Base-by-base conservation (phyloP, 2,113 vertebrate species). In the Diglossa brunneiventris region DNA sequence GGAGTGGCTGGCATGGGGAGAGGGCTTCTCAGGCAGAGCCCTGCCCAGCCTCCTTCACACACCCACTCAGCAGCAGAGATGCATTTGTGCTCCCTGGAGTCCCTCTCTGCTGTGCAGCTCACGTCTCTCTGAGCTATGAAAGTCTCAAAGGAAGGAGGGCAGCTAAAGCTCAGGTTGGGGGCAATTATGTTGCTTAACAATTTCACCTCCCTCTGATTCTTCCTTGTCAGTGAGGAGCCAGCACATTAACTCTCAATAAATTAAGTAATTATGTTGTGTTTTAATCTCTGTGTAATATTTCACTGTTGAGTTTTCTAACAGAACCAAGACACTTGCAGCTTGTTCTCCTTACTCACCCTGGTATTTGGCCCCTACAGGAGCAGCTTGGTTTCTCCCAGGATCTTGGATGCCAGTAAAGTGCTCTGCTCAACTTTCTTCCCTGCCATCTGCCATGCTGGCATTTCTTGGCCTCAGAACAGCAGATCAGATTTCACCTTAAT, bases 241-340 rank as follows among this genome's bases (percentile, higher is more conserved):
- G 76, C 41, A 73, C 79, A 80, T 90, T 80, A 93, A 88, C 31
- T 77, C 50, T 88, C 72, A 89, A 91, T 90, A 85, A 93, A 90
- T 91, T 59, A 89, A 52, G 74, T 76, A 41, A 58, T 94, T 78
- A 72, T n/a, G 53, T 61, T 82, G 52, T 37, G 35, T 31, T 89
- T 95, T 87, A 92, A 82, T 84, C 42, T 77, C 46, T 78, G 53
- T 49, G 23, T 53, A 82, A 55, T 76, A 72, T 85, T 87, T 92
- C 62, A 75, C 37, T 20, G 37, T 56, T 85, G 87, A 70, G 33
- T 95, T 82, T 82, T 72, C 49, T 68, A 82, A 27, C 35, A 68
- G 49, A 79, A 82, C 67, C 39, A 24, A 69, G 69, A 37, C 17
- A 42, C 22, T 56, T 61, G 42, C 52, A 91, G 39, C 14, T 64